Base-by-base conservation (phyloP, 2,797 vertebrate species). In the Scleropages formosus region DNA sequence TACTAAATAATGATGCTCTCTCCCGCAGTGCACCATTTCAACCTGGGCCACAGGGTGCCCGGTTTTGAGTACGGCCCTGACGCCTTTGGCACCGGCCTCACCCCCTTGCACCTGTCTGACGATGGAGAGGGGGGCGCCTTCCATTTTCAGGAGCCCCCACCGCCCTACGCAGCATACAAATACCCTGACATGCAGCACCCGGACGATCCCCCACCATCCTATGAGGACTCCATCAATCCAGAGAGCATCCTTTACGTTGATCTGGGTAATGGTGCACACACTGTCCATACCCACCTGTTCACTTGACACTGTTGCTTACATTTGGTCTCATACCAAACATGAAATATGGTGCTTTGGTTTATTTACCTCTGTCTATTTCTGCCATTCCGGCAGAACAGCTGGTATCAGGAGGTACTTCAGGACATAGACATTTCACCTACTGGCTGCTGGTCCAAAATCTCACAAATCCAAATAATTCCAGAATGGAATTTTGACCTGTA, bases 81-180 rank as follows among this genome's bases (percentile, higher is more conserved):
- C 0, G 91, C 91, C 1, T 98, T 99, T 11, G 97, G 98, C 80
- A 98, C 97, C 0, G 97, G 98, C 78, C 94, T 98, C 77, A 98
- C 98, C 0, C 97, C 97, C 0, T 90, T 99, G 73, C 98, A 99
- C 79, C 93, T 99, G 69, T 99, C 97, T 0, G 97, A 99, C 0
- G 97, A 99, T 4, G 97, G 98, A 6, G 98, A 99, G 76, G 96
- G 96, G 0, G 96, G 96, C 0, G 95, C 97, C 4, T 99, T 99
- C 88, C 98, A 99, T 77, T 99, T 99, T 90, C 96, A 98, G 0
- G 95, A 98, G 86, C 96, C 97, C 0, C 97, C 97, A 0, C 97
- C 97, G 0, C 97, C 97, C 0, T 99, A 99, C 15, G 97, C 95
- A 0, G 98, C 98, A 4, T 98, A 96, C 88, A 99, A 99, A 86